These are phyloP conservation scores for Sebastiscus albofasciatus DNA, from an alignment of 2,797 vertebrate species.

Conservation along the genomic window DNA sequence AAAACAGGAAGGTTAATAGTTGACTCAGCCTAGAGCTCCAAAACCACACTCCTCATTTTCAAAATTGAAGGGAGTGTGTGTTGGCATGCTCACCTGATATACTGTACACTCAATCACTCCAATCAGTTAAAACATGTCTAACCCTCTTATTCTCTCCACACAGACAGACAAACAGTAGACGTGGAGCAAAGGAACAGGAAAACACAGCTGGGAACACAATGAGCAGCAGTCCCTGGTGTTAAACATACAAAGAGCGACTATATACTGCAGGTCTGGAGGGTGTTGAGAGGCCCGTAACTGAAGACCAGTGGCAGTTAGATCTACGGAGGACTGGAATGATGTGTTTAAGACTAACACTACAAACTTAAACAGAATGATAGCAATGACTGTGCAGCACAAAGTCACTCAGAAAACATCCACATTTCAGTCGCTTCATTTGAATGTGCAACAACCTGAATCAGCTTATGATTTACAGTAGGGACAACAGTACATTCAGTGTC, in stretches of 20 bases:
- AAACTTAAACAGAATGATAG: not conserved
- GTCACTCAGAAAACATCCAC: not conserved
- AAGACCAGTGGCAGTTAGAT: not conserved
- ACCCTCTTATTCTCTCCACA: not conserved
- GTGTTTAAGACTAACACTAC: not conserved
- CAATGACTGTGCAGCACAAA: not conserved
- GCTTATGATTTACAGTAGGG: not conserved
- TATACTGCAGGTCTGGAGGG: conserved; percentile 14
- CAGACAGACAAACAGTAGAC: not conserved
- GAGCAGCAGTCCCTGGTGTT: conserved; percentile 34
- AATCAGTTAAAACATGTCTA: not conserved
- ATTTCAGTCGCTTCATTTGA: not conserved
- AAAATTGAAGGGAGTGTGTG: not conserved
- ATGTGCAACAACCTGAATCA: not conserved
- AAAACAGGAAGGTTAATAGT: not conserved
- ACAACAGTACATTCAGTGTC: not conserved
- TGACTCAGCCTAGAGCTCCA: not conserved
- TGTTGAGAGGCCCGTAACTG: not conserved
- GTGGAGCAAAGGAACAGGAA: conserved; percentile 20
- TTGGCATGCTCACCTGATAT: not conserved
- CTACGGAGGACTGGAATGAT: not conserved
- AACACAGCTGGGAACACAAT: conserved; percentile 57
- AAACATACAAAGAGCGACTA: conserved; percentile 35
- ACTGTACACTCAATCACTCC: not conserved
- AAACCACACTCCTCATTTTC: conserved; percentile 1